Conservation (phyloP, 2,888 invertebrate species). For the Dromius quadrimaculatus region DNA sequence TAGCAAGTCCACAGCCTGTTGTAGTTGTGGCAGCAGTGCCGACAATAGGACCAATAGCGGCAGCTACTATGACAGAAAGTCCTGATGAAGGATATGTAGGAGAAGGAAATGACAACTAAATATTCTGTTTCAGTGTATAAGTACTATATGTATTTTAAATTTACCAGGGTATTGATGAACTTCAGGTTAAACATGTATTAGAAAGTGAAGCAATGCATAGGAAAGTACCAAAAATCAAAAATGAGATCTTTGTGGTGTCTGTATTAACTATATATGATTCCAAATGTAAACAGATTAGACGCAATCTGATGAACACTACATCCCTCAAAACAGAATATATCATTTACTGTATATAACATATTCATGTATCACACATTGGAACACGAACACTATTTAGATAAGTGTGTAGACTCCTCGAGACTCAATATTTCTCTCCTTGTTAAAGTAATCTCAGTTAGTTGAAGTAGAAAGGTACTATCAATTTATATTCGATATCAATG, state of each 20-base stretch:
- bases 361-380: conserved; percentile 35
- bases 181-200: conserved; percentile 27
- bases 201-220: conserved; percentile 44
- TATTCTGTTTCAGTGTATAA: conserved; percentile 36
- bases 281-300: conserved; percentile 44
- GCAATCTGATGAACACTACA: no score
- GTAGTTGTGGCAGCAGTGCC: conserved; percentile 58
- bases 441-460: conserved; percentile 46
- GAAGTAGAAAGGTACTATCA: conserved; percentile 49
- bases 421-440: conserved; percentile 46
- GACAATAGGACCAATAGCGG: conserved; percentile 19
- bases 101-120: conserved; percentile 65
- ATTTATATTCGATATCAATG: conserved; percentile 46
- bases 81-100: conserved; percentile 91
- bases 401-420: conserved; percentile 43
- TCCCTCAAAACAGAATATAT: conserved; percentile 45
- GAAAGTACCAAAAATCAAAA: no score
- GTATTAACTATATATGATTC: no score
- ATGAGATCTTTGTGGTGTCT: no score
- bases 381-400: conserved; percentile 44
- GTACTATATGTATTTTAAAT: conserved; percentile 42
- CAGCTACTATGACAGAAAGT: conserved; percentile 74
- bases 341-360: conserved; percentile 34
- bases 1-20: conserved; percentile 66
- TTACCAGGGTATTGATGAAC: conserved; percentile 51